Conservation (phyloP, 1,140 invertebrate species). For the Augochlora pura region DNA sequence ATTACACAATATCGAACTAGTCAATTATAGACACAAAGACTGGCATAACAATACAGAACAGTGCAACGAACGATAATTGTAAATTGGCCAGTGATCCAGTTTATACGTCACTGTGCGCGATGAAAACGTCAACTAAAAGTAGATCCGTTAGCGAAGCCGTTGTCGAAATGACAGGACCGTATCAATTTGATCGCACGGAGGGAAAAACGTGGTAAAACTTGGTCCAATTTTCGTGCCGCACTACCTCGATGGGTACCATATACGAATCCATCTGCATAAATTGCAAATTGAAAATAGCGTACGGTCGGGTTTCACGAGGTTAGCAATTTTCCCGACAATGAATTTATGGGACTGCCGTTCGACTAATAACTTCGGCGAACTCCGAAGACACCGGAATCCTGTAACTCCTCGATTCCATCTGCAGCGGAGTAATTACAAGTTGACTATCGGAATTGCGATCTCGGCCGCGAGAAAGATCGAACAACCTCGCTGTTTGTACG, state of each 20-base stretch:
- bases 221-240: background rate
- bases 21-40: too few relatives aligned
- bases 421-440: slow-evolving; percentile 34
- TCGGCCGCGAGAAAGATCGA: slow-evolving; percentile 19
- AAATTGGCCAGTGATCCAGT: too few relatives aligned
- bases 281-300: background rate
- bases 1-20: too few relatives aligned
- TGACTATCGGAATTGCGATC: slow-evolving; percentile 30
- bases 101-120: too few relatives aligned
- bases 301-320: slow-evolving; percentile 10
- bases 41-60: too few relatives aligned
- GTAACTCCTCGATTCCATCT: slow-evolving; percentile 14
- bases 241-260: background rate
- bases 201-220: background rate
- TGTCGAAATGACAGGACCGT: too few relatives aligned
- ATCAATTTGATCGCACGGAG: too few relatives aligned
- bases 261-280: background rate
- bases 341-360: slow-evolving; percentile 13
- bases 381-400: background rate
- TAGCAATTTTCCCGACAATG: background rate
- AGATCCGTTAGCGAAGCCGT: too few relatives aligned
- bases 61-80: too few relatives aligned
- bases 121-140: too few relatives aligned
- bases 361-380: slow-evolving; percentile 7
- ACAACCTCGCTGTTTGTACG: slow-evolving; percentile 15